These are phyloP conservation scores for Helogale parvula DNA, from an alignment of 2,113 vertebrate genomes.

Conservation along the genomic window DNA sequence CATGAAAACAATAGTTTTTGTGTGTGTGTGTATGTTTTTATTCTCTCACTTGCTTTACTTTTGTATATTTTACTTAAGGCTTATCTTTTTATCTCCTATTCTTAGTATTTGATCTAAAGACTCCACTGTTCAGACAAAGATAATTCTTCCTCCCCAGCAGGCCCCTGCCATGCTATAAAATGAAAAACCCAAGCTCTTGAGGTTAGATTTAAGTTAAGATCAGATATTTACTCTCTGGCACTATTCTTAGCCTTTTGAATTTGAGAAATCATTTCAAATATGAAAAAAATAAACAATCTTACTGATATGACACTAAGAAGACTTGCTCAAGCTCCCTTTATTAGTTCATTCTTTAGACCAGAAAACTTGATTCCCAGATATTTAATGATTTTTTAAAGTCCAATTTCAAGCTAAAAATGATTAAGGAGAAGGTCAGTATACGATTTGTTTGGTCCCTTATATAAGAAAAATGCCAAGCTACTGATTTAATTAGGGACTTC, in stretches of 20 bases:
- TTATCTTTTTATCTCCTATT: background rate
- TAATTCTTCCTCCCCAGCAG: background rate
- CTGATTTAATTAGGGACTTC: background rate
- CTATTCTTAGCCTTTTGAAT: background rate
- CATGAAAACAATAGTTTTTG: background rate
- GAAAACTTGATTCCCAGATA: background rate
- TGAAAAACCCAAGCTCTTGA: slow-evolving; percentile 3
- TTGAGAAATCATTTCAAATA: slow-evolving; percentile 36
- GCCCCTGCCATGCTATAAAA: background rate
- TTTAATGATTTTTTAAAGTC: slow-evolving; percentile 12
- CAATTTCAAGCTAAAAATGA: slow-evolving; percentile 19
- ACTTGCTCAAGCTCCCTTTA: background rate
- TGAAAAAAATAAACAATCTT: slow-evolving; percentile 44
- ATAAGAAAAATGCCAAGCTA: background rate
- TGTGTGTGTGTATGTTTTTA: background rate
- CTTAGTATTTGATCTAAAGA: slow-evolving; percentile 47
- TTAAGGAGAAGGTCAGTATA: background rate
- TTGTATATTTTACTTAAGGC: background rate
- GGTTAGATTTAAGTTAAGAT: background rate
- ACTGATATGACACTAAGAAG: background rate
- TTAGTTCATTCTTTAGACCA: background rate
- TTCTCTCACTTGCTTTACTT: background rate
- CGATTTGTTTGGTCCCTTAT: background rate
- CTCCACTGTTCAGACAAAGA: background rate
- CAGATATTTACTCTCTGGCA: slow-evolving; percentile 10